Percentiles rank a stretch among this genome's conserved stretches.
Evolutionary conservation across 2,113 vertebrate genomes (phyloP).

Genomic region (Ascaphus truei): DNA sequence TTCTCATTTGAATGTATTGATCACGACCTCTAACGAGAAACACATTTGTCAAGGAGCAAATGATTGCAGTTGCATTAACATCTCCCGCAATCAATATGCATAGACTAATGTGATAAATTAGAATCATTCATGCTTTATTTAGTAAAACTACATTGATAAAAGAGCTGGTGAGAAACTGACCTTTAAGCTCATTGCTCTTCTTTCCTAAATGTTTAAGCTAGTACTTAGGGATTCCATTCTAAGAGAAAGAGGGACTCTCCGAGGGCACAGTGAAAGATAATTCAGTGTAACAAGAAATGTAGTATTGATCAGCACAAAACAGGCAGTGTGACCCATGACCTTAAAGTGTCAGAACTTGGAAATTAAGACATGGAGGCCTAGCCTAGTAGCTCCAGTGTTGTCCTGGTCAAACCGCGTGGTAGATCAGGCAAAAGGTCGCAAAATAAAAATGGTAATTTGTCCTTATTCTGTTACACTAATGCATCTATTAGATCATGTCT

Average conservation of each 20-base stretch:
- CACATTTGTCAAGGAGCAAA: conserved; percentile 20
- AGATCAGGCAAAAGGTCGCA: too few species aligned
- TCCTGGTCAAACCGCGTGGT: too few species aligned
- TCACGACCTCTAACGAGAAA: neutral
- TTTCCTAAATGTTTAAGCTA: neutral
- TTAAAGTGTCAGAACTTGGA: neutral
- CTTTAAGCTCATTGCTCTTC: conserved; percentile 10
- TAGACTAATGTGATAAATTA: conserved; percentile 26
- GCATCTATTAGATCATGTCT: too few species aligned
- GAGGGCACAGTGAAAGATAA: conserved; percentile 17
- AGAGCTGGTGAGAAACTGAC: conserved; percentile 23
- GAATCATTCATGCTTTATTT: conserved; percentile 31
- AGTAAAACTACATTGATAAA: conserved; percentile 19
- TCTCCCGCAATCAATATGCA: conserved; percentile 17
- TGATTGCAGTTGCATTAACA: conserved; percentile 9
- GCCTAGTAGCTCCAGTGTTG: too few species aligned
- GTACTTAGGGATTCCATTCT: neutral
- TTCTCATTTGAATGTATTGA: conserved; percentile 22
- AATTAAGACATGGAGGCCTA: neutral
- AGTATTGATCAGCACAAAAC: conserved; percentile 20
- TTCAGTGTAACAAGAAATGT: conserved; percentile 11
- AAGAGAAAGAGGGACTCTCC: conserved; percentile 4
- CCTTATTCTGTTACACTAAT: too few species aligned
- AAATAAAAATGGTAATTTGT: too few species aligned
- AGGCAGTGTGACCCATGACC: neutral